These are phyloP conservation scores for Actinopyga echinites DNA, from an alignment of 53 echinoderm and acorn worm species.

Conservation along the genomic window DNA sequence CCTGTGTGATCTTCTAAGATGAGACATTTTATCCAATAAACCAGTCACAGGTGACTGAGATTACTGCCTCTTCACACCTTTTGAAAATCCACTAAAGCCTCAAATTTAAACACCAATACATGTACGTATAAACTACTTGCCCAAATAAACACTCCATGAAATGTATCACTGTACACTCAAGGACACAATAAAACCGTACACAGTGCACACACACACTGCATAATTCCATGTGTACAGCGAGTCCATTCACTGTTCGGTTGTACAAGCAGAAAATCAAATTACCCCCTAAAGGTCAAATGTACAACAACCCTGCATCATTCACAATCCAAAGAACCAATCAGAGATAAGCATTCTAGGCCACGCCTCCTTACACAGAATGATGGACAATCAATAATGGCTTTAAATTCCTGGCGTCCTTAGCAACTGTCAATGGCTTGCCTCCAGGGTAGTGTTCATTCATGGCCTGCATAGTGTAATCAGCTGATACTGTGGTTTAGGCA, in stretches of 20 bases:
- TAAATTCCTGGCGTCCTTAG: conserved; percentile 37
- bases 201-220: conserved; percentile 1
- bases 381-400: conserved; percentile 27
- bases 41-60: no score
- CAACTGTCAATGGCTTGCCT: conserved; percentile 2
- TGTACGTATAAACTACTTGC: no score
- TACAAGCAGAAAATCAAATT: conserved; percentile 26
- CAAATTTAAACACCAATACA: no score
- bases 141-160: background rate
- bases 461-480: background rate
- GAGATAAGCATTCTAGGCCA: background rate
- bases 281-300: conserved; percentile 35
- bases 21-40: no score
- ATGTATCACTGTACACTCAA: background rate
- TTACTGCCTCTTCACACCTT: no score
- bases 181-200: background rate
- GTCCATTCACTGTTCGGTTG: background rate
- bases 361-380: background rate
- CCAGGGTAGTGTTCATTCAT: conserved; percentile 7
- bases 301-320: conserved; percentile 23
- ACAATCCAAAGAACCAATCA: background rate
- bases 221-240: background rate
- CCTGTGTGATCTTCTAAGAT: no score
- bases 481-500: background rate
- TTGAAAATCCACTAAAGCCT: no score